Evolutionary conservation across 1,140 invertebrate species (phyloP).

Genomic region (Meloidogyne exigua): DNA sequence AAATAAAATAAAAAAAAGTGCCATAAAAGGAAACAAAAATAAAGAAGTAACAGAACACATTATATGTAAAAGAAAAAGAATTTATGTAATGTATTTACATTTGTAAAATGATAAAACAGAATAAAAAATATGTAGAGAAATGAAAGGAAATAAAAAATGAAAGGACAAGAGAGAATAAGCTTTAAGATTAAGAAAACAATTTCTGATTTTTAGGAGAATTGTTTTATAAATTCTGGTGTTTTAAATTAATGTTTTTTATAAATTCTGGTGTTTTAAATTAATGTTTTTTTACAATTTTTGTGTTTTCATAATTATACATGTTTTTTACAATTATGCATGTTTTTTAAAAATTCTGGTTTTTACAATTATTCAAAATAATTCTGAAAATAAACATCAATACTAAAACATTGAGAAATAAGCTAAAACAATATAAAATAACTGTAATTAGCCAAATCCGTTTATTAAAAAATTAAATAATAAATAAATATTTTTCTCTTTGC

Average conservation of each 20-base stretch:
- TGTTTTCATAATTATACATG: too few relatives aligned
- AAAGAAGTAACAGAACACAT: not conserved
- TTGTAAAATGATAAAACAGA: not conserved
- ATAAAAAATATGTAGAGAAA: not conserved
- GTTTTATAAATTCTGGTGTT: not conserved
- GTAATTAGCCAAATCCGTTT: not conserved
- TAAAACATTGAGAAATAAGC: not conserved
- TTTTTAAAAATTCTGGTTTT: not conserved
- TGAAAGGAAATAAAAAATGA: not conserved
- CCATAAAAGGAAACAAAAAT: not conserved
- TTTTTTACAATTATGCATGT: too few relatives aligned
- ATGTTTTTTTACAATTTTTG: too few relatives aligned
- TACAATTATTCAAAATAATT: not conserved
- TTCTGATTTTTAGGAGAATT: not conserved
- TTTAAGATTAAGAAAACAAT: too few relatives aligned
- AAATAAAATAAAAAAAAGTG: not conserved
- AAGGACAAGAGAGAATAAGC: not conserved
- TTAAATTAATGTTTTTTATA: not conserved
- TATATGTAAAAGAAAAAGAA: not conserved
- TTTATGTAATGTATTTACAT: too few relatives aligned
- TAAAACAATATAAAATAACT: not conserved
- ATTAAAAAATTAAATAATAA: not conserved
- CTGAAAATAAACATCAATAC: not conserved
- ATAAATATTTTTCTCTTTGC: not conserved
- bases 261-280: too few relatives aligned